Evolutionary conservation across 2,113 vertebrate genomes (phyloP).

Genomic region (Mirza zaza): DNA sequence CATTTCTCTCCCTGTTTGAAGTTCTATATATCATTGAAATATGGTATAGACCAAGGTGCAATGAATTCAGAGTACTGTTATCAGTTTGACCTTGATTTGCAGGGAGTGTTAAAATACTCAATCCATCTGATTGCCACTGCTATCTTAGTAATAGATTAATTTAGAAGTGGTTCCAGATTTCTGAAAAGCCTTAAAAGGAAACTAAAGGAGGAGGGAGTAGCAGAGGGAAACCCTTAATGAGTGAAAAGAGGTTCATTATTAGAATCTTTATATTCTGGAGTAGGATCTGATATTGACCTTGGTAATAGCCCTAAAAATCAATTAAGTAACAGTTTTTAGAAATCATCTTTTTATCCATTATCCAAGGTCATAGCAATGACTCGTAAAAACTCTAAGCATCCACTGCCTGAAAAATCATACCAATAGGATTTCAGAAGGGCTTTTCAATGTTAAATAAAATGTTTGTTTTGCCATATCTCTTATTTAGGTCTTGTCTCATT

Average conservation of each 20-base stretch:
- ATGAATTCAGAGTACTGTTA: constrained; percentile 14
- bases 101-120: not conserved
- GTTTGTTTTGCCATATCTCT: not conserved
- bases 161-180: constrained; percentile 30
- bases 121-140: not conserved
- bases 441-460: constrained; percentile 56
- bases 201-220: not conserved
- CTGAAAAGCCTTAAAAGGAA: constrained; percentile 36
- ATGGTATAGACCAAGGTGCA: not conserved
- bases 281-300: constrained; percentile 30
- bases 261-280: constrained; percentile 30
- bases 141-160: constrained; percentile 33
- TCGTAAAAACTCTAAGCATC: constrained; percentile 45
- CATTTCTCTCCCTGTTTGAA: not conserved
- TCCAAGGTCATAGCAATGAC: constrained; percentile 58
- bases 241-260: constrained; percentile 21
- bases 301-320: constrained; percentile 14
- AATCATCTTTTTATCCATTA: constrained; percentile 33
- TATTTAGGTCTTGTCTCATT: not conserved
- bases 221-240: not conserved
- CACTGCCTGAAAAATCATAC: constrained; percentile 31
- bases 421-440: not conserved
- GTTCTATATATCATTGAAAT: not conserved
- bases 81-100: constrained; percentile 35
- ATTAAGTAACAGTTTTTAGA: constrained; percentile 50